Evolutionary conservation across 2,888 invertebrate genomes (phyloP).

Genomic region (Drosophila bunnanda): DNA sequence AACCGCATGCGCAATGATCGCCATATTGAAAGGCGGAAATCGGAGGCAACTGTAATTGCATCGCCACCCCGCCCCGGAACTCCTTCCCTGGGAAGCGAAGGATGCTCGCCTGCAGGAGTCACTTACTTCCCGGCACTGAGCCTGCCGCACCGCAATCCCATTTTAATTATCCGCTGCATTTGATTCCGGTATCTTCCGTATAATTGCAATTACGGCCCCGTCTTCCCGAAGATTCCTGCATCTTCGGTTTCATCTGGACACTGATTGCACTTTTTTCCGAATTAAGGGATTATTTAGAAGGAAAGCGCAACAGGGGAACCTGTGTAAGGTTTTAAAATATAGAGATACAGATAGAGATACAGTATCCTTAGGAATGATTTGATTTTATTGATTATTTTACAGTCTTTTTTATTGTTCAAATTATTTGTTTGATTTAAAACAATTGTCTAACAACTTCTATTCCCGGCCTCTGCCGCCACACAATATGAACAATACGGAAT

Average conservation of each 20-base stretch:
- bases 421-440: neutral
- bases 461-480: neutral
- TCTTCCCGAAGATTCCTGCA: neutral
- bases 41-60: conserved; percentile 38
- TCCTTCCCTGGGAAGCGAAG: conserved; percentile 8
- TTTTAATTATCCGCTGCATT: conserved; percentile 47
- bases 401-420: neutral
- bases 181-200: conserved; percentile 12
- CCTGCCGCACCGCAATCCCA: conserved; percentile 33
- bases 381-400: neutral
- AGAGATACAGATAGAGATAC: rapidly evolving
- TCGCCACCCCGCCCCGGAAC: conserved; percentile 5
- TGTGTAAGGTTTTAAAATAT: neutral
- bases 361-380: neutral
- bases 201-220: conserved; percentile 50
- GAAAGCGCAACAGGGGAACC: neutral
- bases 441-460: neutral
- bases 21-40: conserved; percentile 71
- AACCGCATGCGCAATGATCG: conserved; percentile 81
- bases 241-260: conserved; percentile 10
- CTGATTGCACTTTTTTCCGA: neutral
- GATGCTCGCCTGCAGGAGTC: conserved; percentile 13
- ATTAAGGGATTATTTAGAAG: neutral
- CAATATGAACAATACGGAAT: neutral
- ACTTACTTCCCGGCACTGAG: conserved; percentile 7